A percentile compares a stretch with the other conserved stretches of the same genome.
These are phyloP conservation scores for Slavum lentiscoides DNA, from an alignment of 2,888 invertebrate genomes.

Conservation along the genomic window DNA sequence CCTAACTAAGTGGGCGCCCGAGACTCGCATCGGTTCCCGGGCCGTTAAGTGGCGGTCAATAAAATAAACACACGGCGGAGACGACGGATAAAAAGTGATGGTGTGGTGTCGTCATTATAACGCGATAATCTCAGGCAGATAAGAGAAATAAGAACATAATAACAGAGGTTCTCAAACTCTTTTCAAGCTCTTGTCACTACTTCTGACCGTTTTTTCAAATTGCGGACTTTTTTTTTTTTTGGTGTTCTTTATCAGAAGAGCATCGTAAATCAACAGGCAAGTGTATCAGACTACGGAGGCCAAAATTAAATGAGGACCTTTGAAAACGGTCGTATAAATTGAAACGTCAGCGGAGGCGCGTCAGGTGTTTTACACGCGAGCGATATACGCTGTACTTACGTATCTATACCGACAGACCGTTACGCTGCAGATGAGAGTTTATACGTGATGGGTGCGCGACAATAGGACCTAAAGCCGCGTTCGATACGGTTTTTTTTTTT, in stretches of 20 bases:
- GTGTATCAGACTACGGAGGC: neutral
- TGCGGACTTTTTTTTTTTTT: constrained; percentile 34
- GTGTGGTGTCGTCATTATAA: neutral
- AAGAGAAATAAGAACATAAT: neutral
- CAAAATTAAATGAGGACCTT: constrained; percentile 41
- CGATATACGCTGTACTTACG: neutral
- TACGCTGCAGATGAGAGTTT: too few species aligned
- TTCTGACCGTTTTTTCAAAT: neutral
- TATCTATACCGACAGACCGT: neutral
- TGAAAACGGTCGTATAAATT: constrained; percentile 25
- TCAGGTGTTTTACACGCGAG: neutral
- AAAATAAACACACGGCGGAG: constrained; percentile 36
- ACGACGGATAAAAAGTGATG: neutral
- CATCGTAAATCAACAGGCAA: constrained; percentile 36
- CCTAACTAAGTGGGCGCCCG: constrained; percentile 19
- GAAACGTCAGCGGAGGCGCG: constrained; percentile 22
- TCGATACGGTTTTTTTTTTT: neutral
- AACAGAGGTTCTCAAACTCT: too few species aligned
- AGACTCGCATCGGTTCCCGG: neutral
- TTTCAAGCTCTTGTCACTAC: too few species aligned
- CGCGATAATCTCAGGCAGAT: constrained; percentile 35
- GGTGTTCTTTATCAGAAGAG: too few species aligned
- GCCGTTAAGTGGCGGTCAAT: constrained; percentile 39
- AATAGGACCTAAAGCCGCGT: too few species aligned
- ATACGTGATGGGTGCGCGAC: too few species aligned